Evolutionary conservation across 2,797 vertebrate genomes (phyloP).

Genomic region (Spinibarbus caldwelli): DNA sequence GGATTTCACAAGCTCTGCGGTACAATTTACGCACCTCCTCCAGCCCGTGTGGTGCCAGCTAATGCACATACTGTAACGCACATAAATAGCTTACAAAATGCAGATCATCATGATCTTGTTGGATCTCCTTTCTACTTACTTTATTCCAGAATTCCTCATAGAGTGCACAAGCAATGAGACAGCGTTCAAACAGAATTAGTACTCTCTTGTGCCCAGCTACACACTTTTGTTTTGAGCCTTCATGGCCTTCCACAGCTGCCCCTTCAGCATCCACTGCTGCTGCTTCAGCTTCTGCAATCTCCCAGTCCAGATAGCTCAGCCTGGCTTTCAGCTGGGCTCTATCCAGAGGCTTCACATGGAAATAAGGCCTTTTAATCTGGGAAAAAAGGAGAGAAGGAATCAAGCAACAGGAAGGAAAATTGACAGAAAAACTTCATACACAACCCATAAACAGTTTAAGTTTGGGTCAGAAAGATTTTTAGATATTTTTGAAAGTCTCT

Average conservation of each 20-base stretch:
- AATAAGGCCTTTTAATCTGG: conserved; percentile 88
- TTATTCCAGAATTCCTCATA: conserved; percentile 89
- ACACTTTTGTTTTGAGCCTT: conserved; percentile 50
- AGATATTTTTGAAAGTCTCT: neutral
- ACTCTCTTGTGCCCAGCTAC: conserved; percentile 73
- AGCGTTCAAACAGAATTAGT: conserved; percentile 85
- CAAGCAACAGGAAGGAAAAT: neutral
- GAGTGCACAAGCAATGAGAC: conserved; percentile 86
- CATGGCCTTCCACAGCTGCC: conserved; percentile 67
- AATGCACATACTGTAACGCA: conserved; percentile 78
- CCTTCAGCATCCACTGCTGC: conserved; percentile 61
- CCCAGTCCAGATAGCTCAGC: conserved; percentile 86
- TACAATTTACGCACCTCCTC: conserved; percentile 78
- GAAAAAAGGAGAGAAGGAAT: neutral
- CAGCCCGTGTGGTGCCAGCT: conserved; percentile 78
- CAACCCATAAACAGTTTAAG: neutral
- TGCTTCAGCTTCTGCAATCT: conserved; percentile 71
- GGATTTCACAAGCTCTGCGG: conserved; percentile 82
- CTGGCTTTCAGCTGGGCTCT: conserved; percentile 82
- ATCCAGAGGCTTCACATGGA: conserved; percentile 84
- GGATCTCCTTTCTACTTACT: conserved; percentile 66
- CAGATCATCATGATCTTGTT: neutral
- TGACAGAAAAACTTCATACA: neutral
- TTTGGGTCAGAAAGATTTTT: neutral
- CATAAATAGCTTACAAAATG: neutral